Base-by-base conservation (phyloP, 2,113 vertebrate species). In the Poeciliopsis prolifica region DNA sequence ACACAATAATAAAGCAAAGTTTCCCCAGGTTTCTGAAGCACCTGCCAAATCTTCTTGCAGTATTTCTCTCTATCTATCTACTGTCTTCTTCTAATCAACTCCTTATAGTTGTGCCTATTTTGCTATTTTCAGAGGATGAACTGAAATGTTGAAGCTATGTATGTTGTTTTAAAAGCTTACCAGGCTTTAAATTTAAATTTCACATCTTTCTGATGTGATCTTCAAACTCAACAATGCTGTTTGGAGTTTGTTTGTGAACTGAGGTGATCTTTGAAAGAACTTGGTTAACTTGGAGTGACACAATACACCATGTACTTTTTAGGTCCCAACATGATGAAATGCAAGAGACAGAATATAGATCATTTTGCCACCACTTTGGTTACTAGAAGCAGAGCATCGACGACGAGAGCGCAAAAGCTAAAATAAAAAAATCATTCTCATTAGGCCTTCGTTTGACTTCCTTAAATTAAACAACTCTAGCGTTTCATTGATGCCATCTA, bases 401-500 rank as follows among this genome's bases (percentile, higher is more conserved):
- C 30, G 3, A 31, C 80, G 61, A 76, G 33, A 75, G 72, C 84
- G 81, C 75, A 78, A 82, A 85, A 86, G 61, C 14, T 64, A 78
- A 86, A 88, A 85, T 70, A 79, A 79, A 86, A 35, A 31, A 31
- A 85, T 85, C 75, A 89, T 86, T 87, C 76, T 67, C 80, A 81
- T 86, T 74, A 89, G 75, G 81, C 83, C 80, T 86, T 84, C 61
- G 80, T 88, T 86, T 89, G 54, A 83, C 74, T 86, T 79, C 70
- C 84, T 84, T 67, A 73, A 37, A 83, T 91, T 76, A 87, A 93
- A 89, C 64, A 81, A 82, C 78, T 70, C 51, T 78, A 75, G 79
- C 73, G 65, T 87, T 78, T 89, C 83, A 92, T 80, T 72, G 85
- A 88, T 80, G 83, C 77, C 78, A 73, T 86, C 85, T 79, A 80